These are phyloP conservation scores for Aspidoscelis tigris DNA, from an alignment of 2,113 vertebrate genomes.

Conservation along the genomic window DNA sequence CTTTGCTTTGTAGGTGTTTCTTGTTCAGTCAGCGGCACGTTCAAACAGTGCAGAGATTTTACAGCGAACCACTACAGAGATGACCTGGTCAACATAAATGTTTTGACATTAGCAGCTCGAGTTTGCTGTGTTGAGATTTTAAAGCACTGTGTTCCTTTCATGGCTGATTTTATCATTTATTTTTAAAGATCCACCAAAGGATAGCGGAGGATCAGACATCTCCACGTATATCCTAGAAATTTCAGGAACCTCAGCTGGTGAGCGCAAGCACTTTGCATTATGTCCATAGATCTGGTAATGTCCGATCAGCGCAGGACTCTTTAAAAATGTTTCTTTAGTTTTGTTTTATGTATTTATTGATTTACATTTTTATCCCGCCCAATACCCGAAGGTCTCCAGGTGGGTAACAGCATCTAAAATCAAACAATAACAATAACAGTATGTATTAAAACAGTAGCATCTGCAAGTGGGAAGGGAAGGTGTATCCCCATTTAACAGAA, in stretches of 20 bases:
- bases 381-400: too few relatives aligned
- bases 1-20: neutral
- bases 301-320: rapidly evolving
- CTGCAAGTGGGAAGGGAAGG: too few relatives aligned
- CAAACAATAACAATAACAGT: too few relatives aligned
- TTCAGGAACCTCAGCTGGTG: constrained; percentile 71
- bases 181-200: constrained; percentile 77
- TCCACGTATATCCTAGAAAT: constrained; percentile 79
- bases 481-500: too few relatives aligned
- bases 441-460: too few relatives aligned
- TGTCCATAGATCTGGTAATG: neutral
- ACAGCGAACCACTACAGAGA: neutral
- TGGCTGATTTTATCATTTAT: neutral
- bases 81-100: neutral
- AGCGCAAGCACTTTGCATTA: constrained; percentile 10
- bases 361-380: too few relatives aligned
- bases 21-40: neutral
- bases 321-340: neutral
- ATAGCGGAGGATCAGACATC: constrained; percentile 79
- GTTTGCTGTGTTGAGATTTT: neutral
- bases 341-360: too few relatives aligned
- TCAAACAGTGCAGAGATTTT: neutral
- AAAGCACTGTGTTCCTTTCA: rapidly evolving
- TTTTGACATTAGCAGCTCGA: neutral
- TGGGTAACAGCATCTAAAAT: too few relatives aligned